Conservation (phyloP, 2,113 vertebrate genomes). For the Sinocyclocheilus rhinocerous region DNA sequence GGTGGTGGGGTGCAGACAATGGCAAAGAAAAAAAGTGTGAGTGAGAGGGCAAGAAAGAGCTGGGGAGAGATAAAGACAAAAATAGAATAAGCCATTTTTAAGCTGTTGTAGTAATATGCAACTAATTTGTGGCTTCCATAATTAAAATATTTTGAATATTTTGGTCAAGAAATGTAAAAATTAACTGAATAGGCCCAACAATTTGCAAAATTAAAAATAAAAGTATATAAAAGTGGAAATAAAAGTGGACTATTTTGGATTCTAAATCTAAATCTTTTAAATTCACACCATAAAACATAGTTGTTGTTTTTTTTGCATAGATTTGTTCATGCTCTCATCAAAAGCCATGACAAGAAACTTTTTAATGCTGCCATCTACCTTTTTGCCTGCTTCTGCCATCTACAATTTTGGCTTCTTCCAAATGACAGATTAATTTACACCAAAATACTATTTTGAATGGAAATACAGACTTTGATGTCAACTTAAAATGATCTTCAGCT, state of each 20-base stretch:
- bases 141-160: background rate
- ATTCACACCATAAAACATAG: background rate
- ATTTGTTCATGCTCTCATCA: background rate
- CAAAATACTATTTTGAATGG: background rate
- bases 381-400: background rate
- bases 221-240: too few species aligned
- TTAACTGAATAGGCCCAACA: background rate
- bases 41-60: background rate
- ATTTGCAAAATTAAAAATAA: background rate
- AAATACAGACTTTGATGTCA: background rate
- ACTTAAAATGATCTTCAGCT: background rate
- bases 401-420: background rate
- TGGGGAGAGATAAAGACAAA: constrained; percentile 48
- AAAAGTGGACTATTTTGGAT: too few species aligned
- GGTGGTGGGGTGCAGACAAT: constrained; percentile 61
- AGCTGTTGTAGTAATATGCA: background rate
- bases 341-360: background rate
- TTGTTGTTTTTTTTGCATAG: background rate
- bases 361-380: background rate
- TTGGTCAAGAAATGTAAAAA: background rate
- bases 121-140: background rate
- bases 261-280: too few species aligned
- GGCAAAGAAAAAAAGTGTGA: background rate
- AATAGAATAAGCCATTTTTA: background rate
- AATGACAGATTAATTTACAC: background rate